phyloP scores from a whole-genome alignment of 2,113 vertebrate genomes.

The Lepisosteus oculatus region DNA sequence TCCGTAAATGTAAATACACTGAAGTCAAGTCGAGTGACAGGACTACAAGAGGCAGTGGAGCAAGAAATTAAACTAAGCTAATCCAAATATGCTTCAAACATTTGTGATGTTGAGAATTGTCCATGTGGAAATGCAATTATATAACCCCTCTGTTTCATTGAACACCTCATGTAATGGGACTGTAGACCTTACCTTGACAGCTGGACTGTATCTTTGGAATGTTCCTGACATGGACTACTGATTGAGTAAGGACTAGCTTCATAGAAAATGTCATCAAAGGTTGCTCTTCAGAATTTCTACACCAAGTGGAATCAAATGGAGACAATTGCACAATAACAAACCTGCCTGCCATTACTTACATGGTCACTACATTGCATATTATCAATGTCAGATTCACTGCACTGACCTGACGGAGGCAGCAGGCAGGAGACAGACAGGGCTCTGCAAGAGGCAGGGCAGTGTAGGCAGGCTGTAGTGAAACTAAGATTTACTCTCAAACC shows the following conservation, averaged over 20 bases:
- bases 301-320: neutral
- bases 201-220: slow-evolving; percentile 15
- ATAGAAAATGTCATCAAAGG: neutral
- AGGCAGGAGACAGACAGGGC: no score
- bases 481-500: no score
- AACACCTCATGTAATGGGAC: neutral
- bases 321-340: neutral
- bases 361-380: slow-evolving; percentile 8
- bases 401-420: no score
- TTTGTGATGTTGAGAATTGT: neutral
- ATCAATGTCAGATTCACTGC: neutral
- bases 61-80: neutral
- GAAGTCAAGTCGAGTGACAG: neutral
- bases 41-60: neutral
- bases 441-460: no score
- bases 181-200: neutral
- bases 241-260: neutral
- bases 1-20: neutral
- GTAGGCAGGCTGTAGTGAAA: no score
- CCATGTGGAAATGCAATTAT: neutral
- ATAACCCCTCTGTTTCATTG: neutral
- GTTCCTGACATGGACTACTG: slow-evolving; percentile 5
- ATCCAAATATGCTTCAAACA: neutral
- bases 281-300: neutral
- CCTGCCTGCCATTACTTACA: neutral